These are phyloP conservation scores for Rapana venosa DNA, from an alignment of 2,888 invertebrate genomes.

Conservation along the genomic window DNA sequence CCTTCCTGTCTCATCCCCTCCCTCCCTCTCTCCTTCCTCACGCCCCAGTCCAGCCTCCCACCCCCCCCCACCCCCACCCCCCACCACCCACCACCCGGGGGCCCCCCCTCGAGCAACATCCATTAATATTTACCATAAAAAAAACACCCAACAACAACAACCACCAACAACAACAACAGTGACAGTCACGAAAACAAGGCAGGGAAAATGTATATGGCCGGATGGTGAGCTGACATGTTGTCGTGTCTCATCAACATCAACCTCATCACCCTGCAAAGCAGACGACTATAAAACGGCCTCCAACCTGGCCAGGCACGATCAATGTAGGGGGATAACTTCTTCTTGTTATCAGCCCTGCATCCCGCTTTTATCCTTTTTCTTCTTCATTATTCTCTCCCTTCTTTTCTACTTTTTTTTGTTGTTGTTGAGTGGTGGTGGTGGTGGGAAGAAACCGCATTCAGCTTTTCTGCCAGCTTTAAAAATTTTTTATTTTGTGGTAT, in stretches of 20 bases:
- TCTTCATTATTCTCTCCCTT: background rate
- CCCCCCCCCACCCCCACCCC: background rate
- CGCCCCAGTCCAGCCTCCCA: background rate
- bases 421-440: background rate
- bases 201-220: background rate
- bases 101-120: background rate
- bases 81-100: background rate
- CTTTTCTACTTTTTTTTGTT: background rate
- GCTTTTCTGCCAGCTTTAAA: background rate
- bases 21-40: background rate
- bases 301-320: background rate
- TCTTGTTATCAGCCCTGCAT: slow-evolving; percentile 25
- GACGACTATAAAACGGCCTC: slow-evolving; percentile 8
- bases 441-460: no score
- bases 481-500: background rate
- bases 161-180: background rate
- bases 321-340: slow-evolving; percentile 26
- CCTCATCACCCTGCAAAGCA: background rate
- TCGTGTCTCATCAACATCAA: background rate
- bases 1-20: background rate
- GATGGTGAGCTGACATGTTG: background rate
- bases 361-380: background rate
- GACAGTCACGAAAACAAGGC: background rate
- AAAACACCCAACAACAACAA: background rate
- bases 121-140: background rate